Evolutionary conservation across 2,113 vertebrate genomes (phyloP), one percentile per base, ranked within the genome.

Genomic region (Urocitellus parryii): DNA sequence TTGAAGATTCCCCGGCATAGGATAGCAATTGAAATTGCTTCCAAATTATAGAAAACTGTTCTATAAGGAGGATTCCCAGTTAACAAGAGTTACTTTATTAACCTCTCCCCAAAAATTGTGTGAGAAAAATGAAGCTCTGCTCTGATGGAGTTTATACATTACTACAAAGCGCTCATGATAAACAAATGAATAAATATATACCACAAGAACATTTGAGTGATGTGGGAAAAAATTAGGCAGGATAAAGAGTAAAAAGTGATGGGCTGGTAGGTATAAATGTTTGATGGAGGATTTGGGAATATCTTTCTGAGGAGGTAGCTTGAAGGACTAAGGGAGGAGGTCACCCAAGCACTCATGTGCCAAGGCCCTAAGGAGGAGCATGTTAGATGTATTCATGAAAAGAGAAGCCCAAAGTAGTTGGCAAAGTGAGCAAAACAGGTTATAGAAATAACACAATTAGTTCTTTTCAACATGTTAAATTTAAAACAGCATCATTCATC

Each of bases 171-270:
- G 32, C 24, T 85, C 29, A 76, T 65, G 67, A 63, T 58, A 85
- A 94, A 63, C 20, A 94, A 96, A 90, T 56, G 79, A 85, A 48
- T 58, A 82, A 48, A 88, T 76, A 90, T 25, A 48, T 72, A n/a
- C 32, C 5, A 65, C 76, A 32, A n/a, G 58, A 25, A 22, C 24
- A 63, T 65, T 34, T 82, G 77, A 78, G 18, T 53, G 34, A 32
- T 48, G 45, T 85, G 20, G 25, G 17, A 2, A n/a, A 67, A 58
- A 67, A 83, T 12, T 13, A 72, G 76, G 39, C 45, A 86, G 7
- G 24, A 70, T 25, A 80, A 72, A 13, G 20, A 39, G 53, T 22
- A 95, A 13, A 78, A 86, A 72, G 61, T 56, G 42, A 65, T 76
- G 3, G 42, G 2, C 25, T 73, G 68, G 25, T 72, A 2, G 39